Base-by-base conservation (phyloP, 2,797 vertebrate genomes). In the Protosalanx chinensis region DNA sequence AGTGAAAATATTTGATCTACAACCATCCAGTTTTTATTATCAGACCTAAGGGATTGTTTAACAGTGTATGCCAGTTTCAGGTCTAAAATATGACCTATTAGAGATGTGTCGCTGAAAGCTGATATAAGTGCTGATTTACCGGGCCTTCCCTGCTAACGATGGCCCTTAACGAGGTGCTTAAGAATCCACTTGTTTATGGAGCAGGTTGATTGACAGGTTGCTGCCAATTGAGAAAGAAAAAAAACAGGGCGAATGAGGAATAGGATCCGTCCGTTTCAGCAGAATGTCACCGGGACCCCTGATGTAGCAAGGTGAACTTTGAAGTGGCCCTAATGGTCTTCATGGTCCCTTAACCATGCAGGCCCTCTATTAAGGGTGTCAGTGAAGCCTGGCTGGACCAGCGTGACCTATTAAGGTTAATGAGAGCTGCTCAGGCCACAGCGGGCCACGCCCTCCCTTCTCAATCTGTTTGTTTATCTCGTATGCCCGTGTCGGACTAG, bases 51-150 rank as follows among this genome's bases (percentile, higher is more conserved):
- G 80, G 79, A 82, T 86, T 72, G 68, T 83, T 87, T 86, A 83
- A 82, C 82, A 84, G 71, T 84, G 70, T 77, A 76, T 80, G 75
- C 71, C 23, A 56, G 76, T 80, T 75, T 80, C 80, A 74, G 72
- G 65, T 75, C 72, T 84, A 86, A 91, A 95, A 95, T 95, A 94
- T 92, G 92, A 92, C 92, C 94, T 88, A 92, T 94, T 93, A 93
- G 93, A 93, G 84, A 87, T 90, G 91, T 92, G 92, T 86, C 37
- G 41, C 75, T 84, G 84, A 87, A 88, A 88, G 79, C 76, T 82
- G 77, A 88, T 88, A 82, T 83, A 82, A 85, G 76, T 20, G 1
- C 67, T 77, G 84, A 88, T 89, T 91, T 88, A 91, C 79, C 70
- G 80, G 79, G 16, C 53, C 15, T 65, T 78, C 66, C 64, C 76